Evolutionary conservation across 92 coral and sea anemone genomes (phyloP).

Genomic region (Palythoa grandiflora): DNA sequence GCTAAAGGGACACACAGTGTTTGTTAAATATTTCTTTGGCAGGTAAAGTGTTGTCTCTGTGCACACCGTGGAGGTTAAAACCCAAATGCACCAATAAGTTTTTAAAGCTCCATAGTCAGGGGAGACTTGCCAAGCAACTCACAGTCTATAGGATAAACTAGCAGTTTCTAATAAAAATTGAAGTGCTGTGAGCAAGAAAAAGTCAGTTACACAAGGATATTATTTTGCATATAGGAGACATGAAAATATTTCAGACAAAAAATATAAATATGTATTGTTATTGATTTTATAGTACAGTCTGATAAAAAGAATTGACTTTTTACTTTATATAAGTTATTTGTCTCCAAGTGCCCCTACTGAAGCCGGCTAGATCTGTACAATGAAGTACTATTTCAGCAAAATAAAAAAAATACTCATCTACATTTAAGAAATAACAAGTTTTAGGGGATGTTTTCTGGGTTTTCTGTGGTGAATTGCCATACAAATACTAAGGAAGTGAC

Average conservation of each 20-base stretch:
- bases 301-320: too few relatives aligned
- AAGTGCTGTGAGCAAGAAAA: too few relatives aligned
- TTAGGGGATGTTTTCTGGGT: neutral
- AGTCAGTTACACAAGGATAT: too few relatives aligned
- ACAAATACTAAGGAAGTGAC: neutral
- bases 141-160: neutral
- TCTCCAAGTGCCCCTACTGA: neutral
- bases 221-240: too few relatives aligned
- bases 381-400: neutral
- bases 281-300: too few relatives aligned
- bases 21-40: neutral
- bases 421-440: neutral
- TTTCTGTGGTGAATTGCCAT: neutral
- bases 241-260: too few relatives aligned
- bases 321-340: neutral
- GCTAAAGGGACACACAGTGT: neutral
- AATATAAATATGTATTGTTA: too few relatives aligned
- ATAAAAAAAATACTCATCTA: neutral
- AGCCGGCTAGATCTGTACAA: conserved; percentile 7
- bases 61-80: neutral
- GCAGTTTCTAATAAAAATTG: neutral
- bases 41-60: neutral
- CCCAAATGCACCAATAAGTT: neutral
- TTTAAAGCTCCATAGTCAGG: neutral
- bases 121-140: neutral